A percentile compares a stretch with the other conserved stretches of the same genome.
phyloP scores from a whole-genome alignment of 2,797 vertebrate genomes.

The Melanogrammus aeglefinus region DNA sequence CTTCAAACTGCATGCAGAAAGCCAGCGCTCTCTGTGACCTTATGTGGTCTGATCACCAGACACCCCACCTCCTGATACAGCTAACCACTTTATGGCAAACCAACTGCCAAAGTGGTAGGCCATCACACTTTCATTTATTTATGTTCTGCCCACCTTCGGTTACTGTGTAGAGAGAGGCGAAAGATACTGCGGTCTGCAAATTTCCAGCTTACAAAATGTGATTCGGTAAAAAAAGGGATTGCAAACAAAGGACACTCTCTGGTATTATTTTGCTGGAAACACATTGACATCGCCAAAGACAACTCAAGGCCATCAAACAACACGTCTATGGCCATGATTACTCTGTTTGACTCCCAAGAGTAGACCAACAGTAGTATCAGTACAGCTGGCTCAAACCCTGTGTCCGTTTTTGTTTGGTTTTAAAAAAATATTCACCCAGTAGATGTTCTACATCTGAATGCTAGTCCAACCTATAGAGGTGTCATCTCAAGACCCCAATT shows the following conservation, averaged over 20 bases:
- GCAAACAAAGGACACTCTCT: not conserved
- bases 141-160: not conserved
- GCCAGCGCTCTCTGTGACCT: not conserved
- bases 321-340: not conserved
- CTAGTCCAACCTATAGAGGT: too few relatives aligned
- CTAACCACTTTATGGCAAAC: not conserved
- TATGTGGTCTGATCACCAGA: not conserved
- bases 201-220: not conserved
- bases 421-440: not conserved
- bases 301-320: not conserved
- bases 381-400: not conserved
- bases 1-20: not conserved
- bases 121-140: not conserved
- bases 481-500: too few relatives aligned
- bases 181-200: not conserved
- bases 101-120: not conserved
- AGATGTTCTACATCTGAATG: not conserved
- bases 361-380: not conserved
- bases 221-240: not conserved
- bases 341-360: not conserved
- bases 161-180: not conserved
- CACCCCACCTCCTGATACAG: not conserved
- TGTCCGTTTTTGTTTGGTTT: not conserved
- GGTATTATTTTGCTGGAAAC: not conserved
- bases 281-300: not conserved